Evolutionary conservation across 35 echinoderm and acorn worm genomes (phyloP).

Genomic region (Heliocidaris erythrogramma): DNA sequence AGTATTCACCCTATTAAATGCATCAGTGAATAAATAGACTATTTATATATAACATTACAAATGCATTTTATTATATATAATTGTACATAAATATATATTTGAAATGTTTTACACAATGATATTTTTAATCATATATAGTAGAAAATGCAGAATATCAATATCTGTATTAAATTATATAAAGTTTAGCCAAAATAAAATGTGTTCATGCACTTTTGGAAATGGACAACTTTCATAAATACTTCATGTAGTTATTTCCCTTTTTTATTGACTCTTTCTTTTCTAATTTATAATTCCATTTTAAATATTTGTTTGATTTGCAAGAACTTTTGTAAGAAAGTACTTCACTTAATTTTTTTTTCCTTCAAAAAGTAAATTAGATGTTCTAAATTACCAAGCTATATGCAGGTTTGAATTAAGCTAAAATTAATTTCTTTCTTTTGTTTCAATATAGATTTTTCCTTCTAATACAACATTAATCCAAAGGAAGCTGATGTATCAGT

Average conservation of each 20-base stretch:
- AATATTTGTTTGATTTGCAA: neutral
- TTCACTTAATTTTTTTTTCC: too few relatives aligned
- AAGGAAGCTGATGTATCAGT: too few relatives aligned
- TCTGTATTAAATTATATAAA: neutral
- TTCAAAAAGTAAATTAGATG: too few relatives aligned
- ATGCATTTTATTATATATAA: neutral
- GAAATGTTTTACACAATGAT: constrained; percentile 5
- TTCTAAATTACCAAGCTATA: too few relatives aligned
- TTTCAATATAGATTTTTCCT: too few relatives aligned
- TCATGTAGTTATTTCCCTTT: neutral
- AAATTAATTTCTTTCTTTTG: too few relatives aligned
- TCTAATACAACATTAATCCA: too few relatives aligned
- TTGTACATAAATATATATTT: neutral
- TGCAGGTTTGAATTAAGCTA: too few relatives aligned
- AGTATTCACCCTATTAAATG: neutral
- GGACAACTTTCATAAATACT: neutral
- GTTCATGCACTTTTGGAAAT: neutral
- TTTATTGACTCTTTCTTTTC: neutral
- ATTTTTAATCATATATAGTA: neutral
- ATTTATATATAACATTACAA: neutral
- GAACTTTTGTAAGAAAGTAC: too few relatives aligned
- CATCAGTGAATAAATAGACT: neutral
- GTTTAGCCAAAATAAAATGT: neutral
- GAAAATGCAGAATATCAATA: neutral
- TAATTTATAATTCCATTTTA: neutral